Evolutionary conservation across 2,797 vertebrate species (phyloP).

Genomic region (Acipenser oxyrinchus): DNA sequence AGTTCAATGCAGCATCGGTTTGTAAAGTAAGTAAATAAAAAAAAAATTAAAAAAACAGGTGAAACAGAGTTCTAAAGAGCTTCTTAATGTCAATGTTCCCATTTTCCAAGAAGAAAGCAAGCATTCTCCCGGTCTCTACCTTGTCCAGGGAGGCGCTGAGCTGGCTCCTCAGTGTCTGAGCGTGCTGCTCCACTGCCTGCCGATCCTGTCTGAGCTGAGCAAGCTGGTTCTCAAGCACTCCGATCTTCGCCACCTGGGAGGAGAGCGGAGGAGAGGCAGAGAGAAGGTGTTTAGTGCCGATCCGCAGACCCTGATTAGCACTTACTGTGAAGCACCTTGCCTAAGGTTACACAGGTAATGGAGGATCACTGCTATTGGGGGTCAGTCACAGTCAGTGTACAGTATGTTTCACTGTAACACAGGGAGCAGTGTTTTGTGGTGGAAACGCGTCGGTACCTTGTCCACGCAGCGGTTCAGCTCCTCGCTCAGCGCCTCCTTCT

Average conservation of each 20-base stretch:
- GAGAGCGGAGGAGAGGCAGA: not conserved
- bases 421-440: not conserved
- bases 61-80: too few species aligned
- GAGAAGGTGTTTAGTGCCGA: too few species aligned
- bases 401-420: not conserved
- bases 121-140: constrained; percentile 39
- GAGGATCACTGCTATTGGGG: too few species aligned
- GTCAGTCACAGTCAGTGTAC: not conserved
- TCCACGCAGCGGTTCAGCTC: constrained; percentile 58
- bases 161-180: constrained; percentile 55
- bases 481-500: constrained; percentile 60
- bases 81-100: too few species aligned
- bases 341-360: too few species aligned
- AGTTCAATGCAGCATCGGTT: not conserved
- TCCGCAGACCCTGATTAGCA: too few species aligned
- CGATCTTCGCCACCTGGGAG: constrained; percentile 46
- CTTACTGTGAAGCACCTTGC: too few species aligned
- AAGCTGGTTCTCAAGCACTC: constrained; percentile 57
- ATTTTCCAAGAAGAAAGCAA: not conserved
- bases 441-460: constrained; percentile 45
- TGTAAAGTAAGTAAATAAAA: too few species aligned
- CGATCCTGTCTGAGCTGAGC: constrained; percentile 60
- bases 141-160: constrained; percentile 64
- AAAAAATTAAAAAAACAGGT: too few species aligned
- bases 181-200: constrained; percentile 59